Evolutionary conservation across 35 echinoderm and acorn worm genomes (phyloP).

Genomic region (Ptychodera flava): DNA sequence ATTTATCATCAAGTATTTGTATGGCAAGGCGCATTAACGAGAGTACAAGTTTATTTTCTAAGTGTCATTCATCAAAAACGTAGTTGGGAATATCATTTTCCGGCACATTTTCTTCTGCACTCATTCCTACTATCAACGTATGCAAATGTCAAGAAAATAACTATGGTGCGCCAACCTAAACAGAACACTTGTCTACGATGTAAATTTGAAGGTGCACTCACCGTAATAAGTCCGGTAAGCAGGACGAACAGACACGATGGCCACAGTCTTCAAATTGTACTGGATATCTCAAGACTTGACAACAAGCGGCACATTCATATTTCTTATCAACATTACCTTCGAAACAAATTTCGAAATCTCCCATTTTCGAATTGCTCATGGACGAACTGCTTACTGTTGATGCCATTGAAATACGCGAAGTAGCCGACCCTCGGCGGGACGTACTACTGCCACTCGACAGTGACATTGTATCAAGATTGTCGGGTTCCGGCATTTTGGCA

Average conservation of each 20-base stretch:
- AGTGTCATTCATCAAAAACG: no score
- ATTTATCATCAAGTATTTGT: no score
- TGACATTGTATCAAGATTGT: neutral
- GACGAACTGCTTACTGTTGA: neutral
- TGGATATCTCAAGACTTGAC: slow-evolving; percentile 82
- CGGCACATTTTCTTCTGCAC: no score
- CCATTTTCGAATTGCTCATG: neutral
- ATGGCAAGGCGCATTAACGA: no score
- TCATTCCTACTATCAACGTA: no score
- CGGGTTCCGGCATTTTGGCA: neutral
- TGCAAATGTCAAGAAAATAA: no score
- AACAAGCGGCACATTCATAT: slow-evolving; percentile 77
- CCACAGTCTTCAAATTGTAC: slow-evolving; percentile 96
- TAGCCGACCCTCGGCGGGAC: neutral
- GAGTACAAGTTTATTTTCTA: no score
- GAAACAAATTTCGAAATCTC: slow-evolving; percentile 23
- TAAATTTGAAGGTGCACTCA: no score
- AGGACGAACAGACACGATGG: slow-evolving; percentile 79
- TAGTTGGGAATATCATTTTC: no score
- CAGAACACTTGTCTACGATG: no score
- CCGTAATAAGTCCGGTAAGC: slow-evolving; percentile 73
- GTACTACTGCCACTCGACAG: neutral
- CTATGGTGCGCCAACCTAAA: no score
- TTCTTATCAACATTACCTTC: slow-evolving; percentile 65
- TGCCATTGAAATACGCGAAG: neutral